These are phyloP conservation scores for Notarius lentiginosus DNA, from an alignment of 2,113 vertebrate genomes.

Conservation along the genomic window DNA sequence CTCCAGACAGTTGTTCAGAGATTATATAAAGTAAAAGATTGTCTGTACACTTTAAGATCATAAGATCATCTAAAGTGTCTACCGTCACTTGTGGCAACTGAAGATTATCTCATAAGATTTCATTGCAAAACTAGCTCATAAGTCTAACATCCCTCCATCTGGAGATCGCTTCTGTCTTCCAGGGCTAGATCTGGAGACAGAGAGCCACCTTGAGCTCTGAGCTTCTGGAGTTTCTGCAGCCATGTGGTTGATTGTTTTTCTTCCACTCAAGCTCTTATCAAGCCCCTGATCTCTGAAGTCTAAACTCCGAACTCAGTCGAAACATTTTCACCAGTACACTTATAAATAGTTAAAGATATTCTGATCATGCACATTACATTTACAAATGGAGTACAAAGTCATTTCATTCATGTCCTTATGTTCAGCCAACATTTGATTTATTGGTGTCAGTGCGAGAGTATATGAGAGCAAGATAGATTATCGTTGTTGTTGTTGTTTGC, in stretches of 20 bases:
- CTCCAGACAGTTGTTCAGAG: neutral
- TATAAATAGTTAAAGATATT: neutral
- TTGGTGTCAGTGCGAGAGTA: no score
- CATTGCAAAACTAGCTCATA: constrained; percentile 18
- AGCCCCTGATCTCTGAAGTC: neutral
- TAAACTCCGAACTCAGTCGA: neutral
- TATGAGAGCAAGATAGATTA: neutral
- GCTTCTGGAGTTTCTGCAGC: constrained; percentile 21
- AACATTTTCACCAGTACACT: neutral
- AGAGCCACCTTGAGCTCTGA: neutral
- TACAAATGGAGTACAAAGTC: neutral
- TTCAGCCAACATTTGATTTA: neutral
- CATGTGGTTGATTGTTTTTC: constrained; percentile 1
- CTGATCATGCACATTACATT: neutral
- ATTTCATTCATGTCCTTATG: neutral
- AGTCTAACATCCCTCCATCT: constrained; percentile 24
- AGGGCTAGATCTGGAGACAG: constrained; percentile 1
- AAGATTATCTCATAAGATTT: constrained; percentile 22
- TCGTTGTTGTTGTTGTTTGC: neutral
- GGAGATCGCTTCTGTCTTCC: constrained; percentile 1
- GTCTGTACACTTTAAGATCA: neutral
- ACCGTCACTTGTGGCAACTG: constrained; percentile 21
- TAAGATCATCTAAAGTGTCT: constrained; percentile 14
- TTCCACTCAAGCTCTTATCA: neutral
- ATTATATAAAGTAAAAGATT: neutral